phyloP scores from a whole-genome alignment of 2,797 vertebrate species.

The Enteromius treurensis region DNA sequence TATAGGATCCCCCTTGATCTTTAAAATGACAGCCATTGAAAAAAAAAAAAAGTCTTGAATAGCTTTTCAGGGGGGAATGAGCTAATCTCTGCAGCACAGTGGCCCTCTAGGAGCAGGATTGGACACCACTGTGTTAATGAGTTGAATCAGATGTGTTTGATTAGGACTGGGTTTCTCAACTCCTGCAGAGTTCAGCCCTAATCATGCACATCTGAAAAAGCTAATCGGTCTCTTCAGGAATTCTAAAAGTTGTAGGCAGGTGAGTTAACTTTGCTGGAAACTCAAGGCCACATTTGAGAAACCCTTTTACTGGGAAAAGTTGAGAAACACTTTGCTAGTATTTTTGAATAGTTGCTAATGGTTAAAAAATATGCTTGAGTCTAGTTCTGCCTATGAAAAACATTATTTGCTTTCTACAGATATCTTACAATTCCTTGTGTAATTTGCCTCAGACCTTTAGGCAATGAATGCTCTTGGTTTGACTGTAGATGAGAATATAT shows the following conservation, averaged over 20 bases:
- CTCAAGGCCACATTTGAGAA: not conserved
- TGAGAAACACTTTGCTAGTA: not conserved
- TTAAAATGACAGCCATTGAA: not conserved
- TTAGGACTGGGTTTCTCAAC: not conserved
- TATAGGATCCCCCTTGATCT: not conserved
- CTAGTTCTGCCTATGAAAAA: not conserved
- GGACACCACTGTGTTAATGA: not conserved
- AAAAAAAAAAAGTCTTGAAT: not conserved
- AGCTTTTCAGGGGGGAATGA: not conserved
- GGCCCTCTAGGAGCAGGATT: not conserved
- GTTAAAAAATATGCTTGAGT: not conserved
- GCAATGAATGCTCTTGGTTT: not conserved
- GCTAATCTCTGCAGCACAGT: not conserved
- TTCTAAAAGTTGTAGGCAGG: not conserved
- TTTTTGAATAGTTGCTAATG: not conserved
- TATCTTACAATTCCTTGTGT: not conserved
- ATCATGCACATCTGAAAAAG: not conserved
- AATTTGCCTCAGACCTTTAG: not conserved
- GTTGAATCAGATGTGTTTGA: not conserved
- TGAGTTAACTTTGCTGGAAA: not conserved
- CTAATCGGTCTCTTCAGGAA: not conserved
- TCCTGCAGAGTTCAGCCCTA: not conserved
- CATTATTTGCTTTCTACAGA: not conserved
- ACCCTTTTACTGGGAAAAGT: not conserved
- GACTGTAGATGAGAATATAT: conserved; percentile 1